Evolutionary conservation across 2,113 vertebrate species (phyloP).

Genomic region (Corythaeola cristata): DNA sequence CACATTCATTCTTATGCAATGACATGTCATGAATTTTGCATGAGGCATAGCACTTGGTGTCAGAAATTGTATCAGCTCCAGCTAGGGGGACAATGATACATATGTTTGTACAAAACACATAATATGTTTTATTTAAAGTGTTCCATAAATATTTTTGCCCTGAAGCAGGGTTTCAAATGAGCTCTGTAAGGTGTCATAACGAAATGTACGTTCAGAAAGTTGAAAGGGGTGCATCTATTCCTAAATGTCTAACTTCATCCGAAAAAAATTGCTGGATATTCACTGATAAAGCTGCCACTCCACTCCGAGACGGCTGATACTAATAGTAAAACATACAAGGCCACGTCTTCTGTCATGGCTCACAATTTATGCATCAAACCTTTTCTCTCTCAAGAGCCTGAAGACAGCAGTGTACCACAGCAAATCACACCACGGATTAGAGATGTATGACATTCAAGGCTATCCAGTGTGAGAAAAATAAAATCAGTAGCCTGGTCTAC

Average conservation of each 20-base stretch:
- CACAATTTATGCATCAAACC: slow-evolving; percentile 21
- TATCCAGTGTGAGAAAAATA: background rate
- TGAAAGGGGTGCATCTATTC: slow-evolving; percentile 54
- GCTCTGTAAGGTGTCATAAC: slow-evolving; percentile 53
- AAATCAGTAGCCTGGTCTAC: background rate
- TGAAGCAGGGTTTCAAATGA: slow-evolving; percentile 72
- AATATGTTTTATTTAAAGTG: slow-evolving; percentile 80
- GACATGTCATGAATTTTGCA: slow-evolving; percentile 74
- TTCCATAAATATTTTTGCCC: slow-evolving; percentile 78
- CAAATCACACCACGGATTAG: background rate
- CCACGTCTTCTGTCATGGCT: background rate
- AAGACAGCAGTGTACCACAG: background rate
- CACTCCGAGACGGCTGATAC: background rate
- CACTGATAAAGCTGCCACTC: slow-evolving; percentile 45
- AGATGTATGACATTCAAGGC: background rate
- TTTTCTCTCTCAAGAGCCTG: background rate
- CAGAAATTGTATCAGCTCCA: slow-evolving; percentile 75
- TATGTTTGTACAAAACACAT: slow-evolving; percentile 77
- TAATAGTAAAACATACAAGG: background rate
- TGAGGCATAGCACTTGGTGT: slow-evolving; percentile 70
- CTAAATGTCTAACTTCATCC: slow-evolving; percentile 58
- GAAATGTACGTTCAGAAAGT: slow-evolving; percentile 54
- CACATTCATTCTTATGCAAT: slow-evolving; percentile 70
- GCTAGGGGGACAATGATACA: slow-evolving; percentile 75
- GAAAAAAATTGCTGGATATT: slow-evolving; percentile 10